Evolutionary conservation across 2,888 invertebrate genomes (phyloP), one percentile per base, ranked within the genome.

Genomic region (Drosophila heteroneura): DNA sequence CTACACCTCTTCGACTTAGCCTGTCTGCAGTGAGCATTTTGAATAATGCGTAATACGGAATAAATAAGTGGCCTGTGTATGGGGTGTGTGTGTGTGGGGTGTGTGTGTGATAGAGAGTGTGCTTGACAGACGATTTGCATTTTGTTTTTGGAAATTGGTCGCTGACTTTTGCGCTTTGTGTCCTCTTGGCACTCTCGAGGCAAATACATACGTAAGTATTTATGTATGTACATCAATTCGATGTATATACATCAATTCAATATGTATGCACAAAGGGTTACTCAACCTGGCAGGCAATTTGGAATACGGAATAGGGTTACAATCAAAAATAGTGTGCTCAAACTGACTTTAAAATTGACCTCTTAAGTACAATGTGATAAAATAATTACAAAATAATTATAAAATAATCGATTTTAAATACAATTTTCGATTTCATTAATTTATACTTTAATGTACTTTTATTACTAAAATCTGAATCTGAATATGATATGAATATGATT

Each of bases 101-200:
- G 68, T 28, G 51, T 26, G 39, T 3, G 30, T 51, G 72, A 60
- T 58, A 61, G 67, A n/a, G 64, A n/a, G 72, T 71, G 87, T 70
- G 70, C 83, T 76, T 89, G 90, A 85, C 88, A 88, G 76, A 87
- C 88, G 88, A 89, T 89, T 87, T 89, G 83, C 84, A 84, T 87
- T 84, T 89, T 85, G 85, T 82, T 87, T 82, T 75, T 77, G 68
- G 66, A 81, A 73, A 84, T 73, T 74, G 83, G 64, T 65, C 66
- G 62, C 71, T 83, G 86, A 74, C 84, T 88, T 77, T 70, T 56
- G 60, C 58, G 64, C 67, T 68, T 59, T 81, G 47, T 28, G 56
- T 52, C 59, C 58, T 52, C 56, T 33, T 35, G 63, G 22, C 70
- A 44, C 19, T 32, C 49, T 41, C 68, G 39, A 60, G 52, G 53